Base-by-base conservation (phyloP, 2,888 invertebrate species). In the Hirtodrosophila cameraria region DNA sequence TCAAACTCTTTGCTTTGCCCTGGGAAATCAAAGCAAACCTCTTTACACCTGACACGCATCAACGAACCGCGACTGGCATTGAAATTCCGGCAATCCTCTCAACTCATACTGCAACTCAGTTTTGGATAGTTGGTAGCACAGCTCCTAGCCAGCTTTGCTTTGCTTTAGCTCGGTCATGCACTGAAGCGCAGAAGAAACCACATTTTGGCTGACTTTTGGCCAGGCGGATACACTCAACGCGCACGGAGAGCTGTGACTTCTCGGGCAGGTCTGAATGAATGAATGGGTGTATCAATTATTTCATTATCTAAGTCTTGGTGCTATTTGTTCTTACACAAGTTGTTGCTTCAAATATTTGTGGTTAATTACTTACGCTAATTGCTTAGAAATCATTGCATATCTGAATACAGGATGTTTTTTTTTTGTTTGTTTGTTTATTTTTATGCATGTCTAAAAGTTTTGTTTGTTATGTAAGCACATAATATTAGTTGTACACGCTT, bases 331-430 rank as follows among this genome's bases (percentile, higher is more conserved):
- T 82, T 85, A 52, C 79, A 65, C 76, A 85, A 82, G 55, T 41
- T 59, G 48, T 81, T 82, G 66, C 76, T 69, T 75, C 75, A 60
- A 75, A 76, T 79, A 76, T 76, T 80, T 83, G 53, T 30, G 52
- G 65, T 70, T 60, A 69, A 83, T 86, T 83, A 63, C 61, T 39
- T 28, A 59, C 57, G 57, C 55, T 65, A 75, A 86, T 86, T 86
- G 80, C 55, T 43, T 9, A 36, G 48, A 61, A 71, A 69, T 61
- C 28, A n/a, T 31, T 65, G 53, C 31, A 59, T 33, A 45, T 50
- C 30, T 27, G 28, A 3, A 41, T 61, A 78, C 58, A 74, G 71
- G 59, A 46, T 67, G 75, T 11, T 2, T 6, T 31, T 18, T 20
- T 3, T n/a, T n/a, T n/a, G n/a, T n/a, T n/a, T n/a, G n/a, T n/a